A percentile compares a stretch with the other conserved stretches of the same genome.
Evolutionary conservation across 2,797 vertebrate genomes (phyloP).

Genomic region (Glossophaga mutica): DNA sequence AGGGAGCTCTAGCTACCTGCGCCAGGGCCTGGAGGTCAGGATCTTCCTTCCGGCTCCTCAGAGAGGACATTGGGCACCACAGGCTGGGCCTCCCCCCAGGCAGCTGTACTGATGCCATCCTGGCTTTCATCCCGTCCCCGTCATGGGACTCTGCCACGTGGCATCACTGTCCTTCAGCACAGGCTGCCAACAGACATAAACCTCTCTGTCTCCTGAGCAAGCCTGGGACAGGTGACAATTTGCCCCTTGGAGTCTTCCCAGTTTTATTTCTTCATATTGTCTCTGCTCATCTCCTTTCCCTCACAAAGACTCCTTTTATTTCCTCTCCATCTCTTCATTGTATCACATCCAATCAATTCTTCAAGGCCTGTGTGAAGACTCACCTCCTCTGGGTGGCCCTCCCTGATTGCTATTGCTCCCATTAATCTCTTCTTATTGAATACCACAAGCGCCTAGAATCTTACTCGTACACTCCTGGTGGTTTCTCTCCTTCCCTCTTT

Average conservation of each 20-base stretch:
- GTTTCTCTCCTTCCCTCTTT: not conserved
- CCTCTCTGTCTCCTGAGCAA: not conserved
- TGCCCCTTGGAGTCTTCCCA: not conserved
- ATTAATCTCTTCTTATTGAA: not conserved
- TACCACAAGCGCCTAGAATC: not conserved
- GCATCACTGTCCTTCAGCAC: not conserved
- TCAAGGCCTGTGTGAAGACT: not conserved
- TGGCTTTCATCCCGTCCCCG: not conserved
- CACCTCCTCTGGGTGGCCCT: not conserved
- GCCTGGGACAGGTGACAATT: not conserved
- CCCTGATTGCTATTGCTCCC: not conserved
- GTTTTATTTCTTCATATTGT: not conserved
- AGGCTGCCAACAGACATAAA: rapidly evolving
- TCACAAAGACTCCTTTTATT: not conserved
- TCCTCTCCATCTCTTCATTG: not conserved
- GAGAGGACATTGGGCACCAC: not conserved
- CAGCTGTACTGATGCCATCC: not conserved
- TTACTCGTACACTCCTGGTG: not conserved
- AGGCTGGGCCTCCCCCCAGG: not conserved
- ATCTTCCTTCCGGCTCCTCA: not conserved
- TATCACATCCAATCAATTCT: not conserved
- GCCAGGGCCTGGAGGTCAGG: not conserved
- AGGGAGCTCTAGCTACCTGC: not conserved
- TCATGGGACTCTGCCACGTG: not conserved
- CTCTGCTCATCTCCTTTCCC: not conserved